Evolutionary conservation across 1,140 invertebrate species (phyloP).

Genomic region (Pantala flavescens): DNA sequence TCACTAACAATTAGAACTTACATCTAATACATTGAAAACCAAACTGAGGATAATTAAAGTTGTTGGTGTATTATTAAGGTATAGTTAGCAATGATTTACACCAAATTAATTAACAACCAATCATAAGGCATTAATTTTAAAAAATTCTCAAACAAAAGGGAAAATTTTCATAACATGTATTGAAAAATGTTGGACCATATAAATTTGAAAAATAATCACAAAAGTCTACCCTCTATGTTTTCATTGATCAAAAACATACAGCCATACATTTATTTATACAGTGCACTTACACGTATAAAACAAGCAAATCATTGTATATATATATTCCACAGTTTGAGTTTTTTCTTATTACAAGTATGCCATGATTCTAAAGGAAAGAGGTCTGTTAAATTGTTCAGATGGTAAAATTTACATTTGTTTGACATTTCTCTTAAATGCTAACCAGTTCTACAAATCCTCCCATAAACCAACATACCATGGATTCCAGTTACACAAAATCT

Average conservation of each 20-base stretch:
- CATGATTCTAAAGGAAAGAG: not conserved
- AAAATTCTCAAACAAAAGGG: not conserved
- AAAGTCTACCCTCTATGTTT: not conserved
- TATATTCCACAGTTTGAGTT: not conserved
- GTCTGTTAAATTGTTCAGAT: not conserved
- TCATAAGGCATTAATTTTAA: no score
- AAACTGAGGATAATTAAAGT: no score
- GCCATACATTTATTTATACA: conserved; percentile 7
- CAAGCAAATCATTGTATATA: not conserved
- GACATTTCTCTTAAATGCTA: not conserved
- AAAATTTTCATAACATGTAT: not conserved
- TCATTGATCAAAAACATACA: conserved; percentile 5
- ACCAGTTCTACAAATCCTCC: not conserved
- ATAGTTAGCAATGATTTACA: no score
- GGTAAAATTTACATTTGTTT: not conserved
- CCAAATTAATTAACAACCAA: no score
- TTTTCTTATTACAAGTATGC: not conserved
- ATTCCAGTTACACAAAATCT: not conserved
- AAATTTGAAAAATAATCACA: not conserved
- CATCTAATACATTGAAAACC: no score
- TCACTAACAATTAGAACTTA: not conserved
- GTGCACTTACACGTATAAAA: conserved; percentile 6
- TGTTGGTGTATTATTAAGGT: no score
- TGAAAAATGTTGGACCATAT: not conserved
- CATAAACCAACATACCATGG: not conserved